These are phyloP conservation scores for Salmo trutta DNA, from an alignment of 2,797 vertebrate genomes.

Conservation along the genomic window DNA sequence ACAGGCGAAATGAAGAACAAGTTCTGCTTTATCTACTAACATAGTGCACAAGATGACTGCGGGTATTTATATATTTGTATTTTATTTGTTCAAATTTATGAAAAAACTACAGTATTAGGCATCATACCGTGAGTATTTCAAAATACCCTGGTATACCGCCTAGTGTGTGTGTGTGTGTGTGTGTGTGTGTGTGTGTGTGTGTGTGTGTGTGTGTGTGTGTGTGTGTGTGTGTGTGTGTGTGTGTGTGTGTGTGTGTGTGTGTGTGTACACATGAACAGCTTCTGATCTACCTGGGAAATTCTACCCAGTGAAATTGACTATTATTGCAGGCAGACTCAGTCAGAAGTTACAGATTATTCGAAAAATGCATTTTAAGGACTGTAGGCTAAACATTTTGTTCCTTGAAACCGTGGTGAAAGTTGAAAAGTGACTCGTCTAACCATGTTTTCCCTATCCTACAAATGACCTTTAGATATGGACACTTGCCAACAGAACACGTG, in stretches of 20 bases:
- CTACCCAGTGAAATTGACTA: background rate
- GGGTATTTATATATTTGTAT: too few species aligned
- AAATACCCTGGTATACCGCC: too few species aligned
- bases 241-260: conserved; percentile 5
- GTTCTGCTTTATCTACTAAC: too few species aligned
- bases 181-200: conserved; percentile 6
- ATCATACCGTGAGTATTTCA: too few species aligned
- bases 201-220: conserved; percentile 14
- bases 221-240: conserved; percentile 18
- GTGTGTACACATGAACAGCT: background rate
- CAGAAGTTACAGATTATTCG: background rate
- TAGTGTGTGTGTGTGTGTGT: conserved; percentile 6
- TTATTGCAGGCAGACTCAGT: background rate
- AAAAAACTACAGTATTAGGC: too few species aligned
- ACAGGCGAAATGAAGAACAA: too few species aligned
- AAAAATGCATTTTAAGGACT: background rate
- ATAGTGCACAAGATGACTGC: too few species aligned
- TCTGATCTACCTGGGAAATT: background rate
- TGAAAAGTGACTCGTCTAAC: conserved; percentile 54
- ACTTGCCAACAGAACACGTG: conserved; percentile 74
- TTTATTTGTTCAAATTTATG: too few species aligned
- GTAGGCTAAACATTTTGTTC: conserved; percentile 30
- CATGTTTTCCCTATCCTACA: conserved; percentile 61
- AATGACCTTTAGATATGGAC: conserved; percentile 83
- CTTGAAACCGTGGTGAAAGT: conserved; percentile 35